These are phyloP conservation scores for Andrena marginata DNA, from an alignment of 2,888 invertebrate genomes.

Conservation along the genomic window DNA sequence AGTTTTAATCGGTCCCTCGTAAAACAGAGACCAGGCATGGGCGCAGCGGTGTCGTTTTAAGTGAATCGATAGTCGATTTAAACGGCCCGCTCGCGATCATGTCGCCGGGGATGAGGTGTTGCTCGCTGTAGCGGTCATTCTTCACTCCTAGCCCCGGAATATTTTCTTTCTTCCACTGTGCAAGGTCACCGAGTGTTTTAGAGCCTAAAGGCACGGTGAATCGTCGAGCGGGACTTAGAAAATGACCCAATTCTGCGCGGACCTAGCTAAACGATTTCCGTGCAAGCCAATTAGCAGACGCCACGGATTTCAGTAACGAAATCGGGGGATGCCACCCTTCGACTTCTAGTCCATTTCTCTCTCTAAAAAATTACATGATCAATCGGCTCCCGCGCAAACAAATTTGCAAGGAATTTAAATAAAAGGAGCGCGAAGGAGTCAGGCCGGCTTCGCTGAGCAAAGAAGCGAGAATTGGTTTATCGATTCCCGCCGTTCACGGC, in stretches of 20 bases:
- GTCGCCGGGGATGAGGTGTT: constrained; percentile 15
- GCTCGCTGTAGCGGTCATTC: constrained; percentile 7
- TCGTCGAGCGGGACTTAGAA: background rate
- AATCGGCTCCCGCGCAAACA: too few relatives aligned
- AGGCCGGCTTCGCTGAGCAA: too few relatives aligned
- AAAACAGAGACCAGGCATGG: constrained; percentile 25
- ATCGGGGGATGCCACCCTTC: background rate
- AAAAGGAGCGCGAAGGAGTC: too few relatives aligned
- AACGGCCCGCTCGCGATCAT: constrained; percentile 1
- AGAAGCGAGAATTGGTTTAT: background rate
- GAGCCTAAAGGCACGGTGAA: background rate
- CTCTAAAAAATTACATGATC: too few relatives aligned
- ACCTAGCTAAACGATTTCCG: constrained; percentile 65
- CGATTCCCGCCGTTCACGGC: background rate
- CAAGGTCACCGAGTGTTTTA: too few relatives aligned
- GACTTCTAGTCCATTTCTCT: too few relatives aligned
- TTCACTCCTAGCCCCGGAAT: background rate
- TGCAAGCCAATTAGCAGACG: constrained; percentile 67
- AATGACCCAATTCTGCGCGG: constrained; percentile 57
- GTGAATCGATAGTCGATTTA: constrained; percentile 48
- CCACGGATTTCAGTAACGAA: constrained; percentile 41
- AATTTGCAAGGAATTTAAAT: too few relatives aligned
- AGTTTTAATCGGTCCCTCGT: constrained; percentile 44
- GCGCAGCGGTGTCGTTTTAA: constrained; percentile 2
- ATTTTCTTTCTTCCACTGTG: background rate